These are phyloP conservation scores for Cyclura pinguis DNA, from an alignment of 2,797 vertebrate species.

Conservation along the genomic window DNA sequence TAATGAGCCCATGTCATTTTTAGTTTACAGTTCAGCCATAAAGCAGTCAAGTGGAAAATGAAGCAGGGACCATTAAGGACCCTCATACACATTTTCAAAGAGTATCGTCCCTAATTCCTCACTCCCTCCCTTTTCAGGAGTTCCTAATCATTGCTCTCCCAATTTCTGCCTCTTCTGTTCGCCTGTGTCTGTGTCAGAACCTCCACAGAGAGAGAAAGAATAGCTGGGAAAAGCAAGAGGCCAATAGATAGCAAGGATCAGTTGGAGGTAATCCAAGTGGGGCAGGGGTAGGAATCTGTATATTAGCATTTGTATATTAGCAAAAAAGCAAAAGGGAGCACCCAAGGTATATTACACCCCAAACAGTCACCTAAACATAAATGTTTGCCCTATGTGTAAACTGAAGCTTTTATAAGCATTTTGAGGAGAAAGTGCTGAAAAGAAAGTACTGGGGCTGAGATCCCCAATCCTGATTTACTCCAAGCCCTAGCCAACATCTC, in stretches of 20 bases:
- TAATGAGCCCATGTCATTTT: slow-evolving; percentile 99
- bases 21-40: slow-evolving; percentile 93
- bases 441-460: not conserved
- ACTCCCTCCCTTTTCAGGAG: slow-evolving; percentile 65
- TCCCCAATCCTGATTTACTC: not conserved
- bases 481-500: not conserved
- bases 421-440: not conserved
- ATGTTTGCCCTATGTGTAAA: not conserved
- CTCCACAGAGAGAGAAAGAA: slow-evolving; percentile 49
- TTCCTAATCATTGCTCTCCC: slow-evolving; percentile 71
- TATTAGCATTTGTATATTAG: not conserved
- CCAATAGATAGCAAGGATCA: slow-evolving; percentile 3
- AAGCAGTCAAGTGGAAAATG: slow-evolving; percentile 94
- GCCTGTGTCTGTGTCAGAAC: slow-evolving; percentile 68
- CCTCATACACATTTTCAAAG: slow-evolving; percentile 89
- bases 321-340: not conserved
- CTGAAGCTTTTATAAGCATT: not conserved
- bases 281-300: not conserved
- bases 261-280: not conserved
- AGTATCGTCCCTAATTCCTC: slow-evolving; percentile 79
- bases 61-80: slow-evolving; percentile 86
- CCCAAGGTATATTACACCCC: too few relatives aligned
- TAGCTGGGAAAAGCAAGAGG: slow-evolving; percentile 52
- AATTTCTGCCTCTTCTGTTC: slow-evolving; percentile 45
- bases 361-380: not conserved